Evolutionary conservation across 1,140 invertebrate species (phyloP).

Genomic region (Fopius arisanus): DNA sequence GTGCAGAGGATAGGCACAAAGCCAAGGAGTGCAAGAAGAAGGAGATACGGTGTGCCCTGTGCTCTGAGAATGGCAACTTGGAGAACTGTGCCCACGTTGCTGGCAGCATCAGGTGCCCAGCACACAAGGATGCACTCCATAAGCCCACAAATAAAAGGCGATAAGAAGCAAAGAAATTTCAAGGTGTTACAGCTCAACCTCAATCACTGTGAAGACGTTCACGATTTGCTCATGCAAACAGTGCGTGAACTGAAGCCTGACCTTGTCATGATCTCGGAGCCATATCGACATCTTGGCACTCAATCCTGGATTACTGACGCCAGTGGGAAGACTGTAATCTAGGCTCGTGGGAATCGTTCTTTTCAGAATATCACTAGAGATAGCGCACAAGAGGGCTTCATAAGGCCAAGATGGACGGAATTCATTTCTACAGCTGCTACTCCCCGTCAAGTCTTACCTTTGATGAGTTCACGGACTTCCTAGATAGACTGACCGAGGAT

Average conservation of each 20-base stretch:
- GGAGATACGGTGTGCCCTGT: neutral
- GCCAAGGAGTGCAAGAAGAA: slow-evolving; percentile 1
- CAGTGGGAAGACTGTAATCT: neutral
- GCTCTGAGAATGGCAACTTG: neutral
- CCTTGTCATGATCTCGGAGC: neutral
- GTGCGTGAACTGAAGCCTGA: neutral
- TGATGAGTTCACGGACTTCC: neutral
- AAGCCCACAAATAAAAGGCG: neutral
- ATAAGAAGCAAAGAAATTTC: neutral
- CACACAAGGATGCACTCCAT: neutral
- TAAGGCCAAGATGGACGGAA: neutral
- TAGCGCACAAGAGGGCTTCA: neutral
- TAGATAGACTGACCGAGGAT: neutral
- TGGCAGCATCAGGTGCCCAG: neutral
- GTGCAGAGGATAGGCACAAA: slow-evolving; percentile 11
- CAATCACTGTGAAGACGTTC: too few relatives aligned
- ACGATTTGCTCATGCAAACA: neutral
- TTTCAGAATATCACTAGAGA: neutral
- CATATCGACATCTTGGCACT: neutral
- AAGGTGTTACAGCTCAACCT: neutral
- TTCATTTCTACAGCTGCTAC: neutral
- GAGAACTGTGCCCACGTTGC: neutral
- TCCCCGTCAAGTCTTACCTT: neutral
- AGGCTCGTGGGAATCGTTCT: neutral
- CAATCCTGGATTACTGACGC: neutral